Conservation (phyloP, 2,113 vertebrate genomes). For the Piaya cayana region DNA sequence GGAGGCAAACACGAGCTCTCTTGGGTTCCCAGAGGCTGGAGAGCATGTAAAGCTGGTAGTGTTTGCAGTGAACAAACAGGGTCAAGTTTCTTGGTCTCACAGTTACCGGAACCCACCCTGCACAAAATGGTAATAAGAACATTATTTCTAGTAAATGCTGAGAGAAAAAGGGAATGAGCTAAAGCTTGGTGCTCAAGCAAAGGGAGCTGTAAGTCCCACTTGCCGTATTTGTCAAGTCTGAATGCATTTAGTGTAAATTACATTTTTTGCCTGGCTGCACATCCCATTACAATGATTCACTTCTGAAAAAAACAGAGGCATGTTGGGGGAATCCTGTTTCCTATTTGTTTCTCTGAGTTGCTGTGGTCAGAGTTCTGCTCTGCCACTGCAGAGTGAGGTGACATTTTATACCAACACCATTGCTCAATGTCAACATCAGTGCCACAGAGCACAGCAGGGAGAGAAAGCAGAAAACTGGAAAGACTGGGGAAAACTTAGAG, state of each 20-base stretch:
- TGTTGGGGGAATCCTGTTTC: conserved; percentile 40
- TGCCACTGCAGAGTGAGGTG: accelerated
- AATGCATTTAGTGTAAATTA: neutral
- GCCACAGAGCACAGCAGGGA: neutral
- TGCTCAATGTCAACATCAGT: accelerated
- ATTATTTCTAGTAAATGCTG: neutral
- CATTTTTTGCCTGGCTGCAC: neutral
- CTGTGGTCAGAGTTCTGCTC: neutral
- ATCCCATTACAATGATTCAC: neutral
- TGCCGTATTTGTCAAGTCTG: neutral
- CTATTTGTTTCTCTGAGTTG: neutral
- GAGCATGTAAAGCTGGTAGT: accelerated
- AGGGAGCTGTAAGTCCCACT: neutral
- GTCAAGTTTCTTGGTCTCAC: neutral
- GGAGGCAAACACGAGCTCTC: neutral
- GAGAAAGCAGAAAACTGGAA: neutral
- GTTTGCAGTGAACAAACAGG: neutral
- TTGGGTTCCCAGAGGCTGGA: neutral
- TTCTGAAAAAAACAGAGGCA: neutral
- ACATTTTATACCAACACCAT: neutral
- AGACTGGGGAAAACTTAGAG: neutral
- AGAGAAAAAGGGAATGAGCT: neutral
- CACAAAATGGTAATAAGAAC: neutral
- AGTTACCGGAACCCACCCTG: neutral
- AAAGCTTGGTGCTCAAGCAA: neutral